Percentiles rank a stretch among this genome's conserved stretches.
Evolutionary conservation across 2,797 vertebrate species (phyloP).

Genomic region (Capromys pilorides): DNA sequence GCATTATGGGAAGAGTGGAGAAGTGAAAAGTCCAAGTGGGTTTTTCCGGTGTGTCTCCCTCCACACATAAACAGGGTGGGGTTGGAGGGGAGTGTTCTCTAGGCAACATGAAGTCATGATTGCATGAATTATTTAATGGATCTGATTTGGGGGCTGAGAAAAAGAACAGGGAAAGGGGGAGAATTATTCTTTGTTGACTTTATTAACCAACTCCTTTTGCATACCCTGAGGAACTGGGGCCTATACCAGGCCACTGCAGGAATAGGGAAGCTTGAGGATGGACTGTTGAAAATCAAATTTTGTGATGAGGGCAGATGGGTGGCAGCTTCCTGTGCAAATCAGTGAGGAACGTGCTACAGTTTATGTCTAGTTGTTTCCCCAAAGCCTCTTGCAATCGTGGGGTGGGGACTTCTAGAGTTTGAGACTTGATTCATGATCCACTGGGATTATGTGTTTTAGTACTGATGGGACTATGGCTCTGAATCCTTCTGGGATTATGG

Average conservation of each 20-base stretch:
- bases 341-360: too few relatives aligned
- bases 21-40: not conserved
- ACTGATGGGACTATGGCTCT: too few relatives aligned
- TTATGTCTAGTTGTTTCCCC: too few relatives aligned
- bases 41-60: not conserved
- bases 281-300: not conserved
- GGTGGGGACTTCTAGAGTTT: too few relatives aligned
- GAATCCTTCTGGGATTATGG: too few relatives aligned
- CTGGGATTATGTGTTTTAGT: too few relatives aligned
- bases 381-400: too few relatives aligned
- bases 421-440: too few relatives aligned
- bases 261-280: not conserved
- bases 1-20: not conserved
- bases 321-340: not conserved
- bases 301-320: not conserved
- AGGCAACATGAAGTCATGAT: not conserved
- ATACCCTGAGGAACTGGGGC: not conserved
- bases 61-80: not conserved
- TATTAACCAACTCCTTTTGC: not conserved
- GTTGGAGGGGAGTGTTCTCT: not conserved
- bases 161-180: not conserved
- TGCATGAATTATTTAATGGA: not conserved
- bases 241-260: fast-evolving
- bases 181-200: not conserved
- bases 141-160: not conserved